phyloP scores from a whole-genome alignment of 2,113 vertebrate genomes.

The Ondatra zibethicus region DNA sequence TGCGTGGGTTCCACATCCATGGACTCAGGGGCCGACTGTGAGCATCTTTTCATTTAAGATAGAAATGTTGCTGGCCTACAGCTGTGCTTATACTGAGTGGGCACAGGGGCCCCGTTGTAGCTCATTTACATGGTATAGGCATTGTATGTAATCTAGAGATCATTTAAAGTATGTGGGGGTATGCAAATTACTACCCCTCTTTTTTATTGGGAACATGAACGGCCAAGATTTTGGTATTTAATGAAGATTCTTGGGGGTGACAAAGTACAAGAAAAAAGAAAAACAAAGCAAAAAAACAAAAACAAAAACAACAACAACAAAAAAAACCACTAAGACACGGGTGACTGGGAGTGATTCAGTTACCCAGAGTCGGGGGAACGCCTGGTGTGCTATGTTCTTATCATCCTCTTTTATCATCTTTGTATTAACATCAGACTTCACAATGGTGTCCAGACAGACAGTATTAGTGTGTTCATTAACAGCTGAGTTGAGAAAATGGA shows the following conservation, averaged over 20 bases:
- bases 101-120: too few species aligned
- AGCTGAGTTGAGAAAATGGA: background rate
- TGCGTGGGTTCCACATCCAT: background rate
- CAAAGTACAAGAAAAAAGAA: background rate
- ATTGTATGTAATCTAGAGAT: background rate
- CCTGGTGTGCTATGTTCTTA: background rate
- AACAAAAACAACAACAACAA: background rate
- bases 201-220: background rate
- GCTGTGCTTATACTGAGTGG: background rate
- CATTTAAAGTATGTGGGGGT: background rate
- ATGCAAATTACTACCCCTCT: background rate
- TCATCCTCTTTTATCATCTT: background rate
- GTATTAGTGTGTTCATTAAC: background rate
- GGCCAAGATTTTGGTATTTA: background rate
- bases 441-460: background rate
- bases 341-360: background rate
- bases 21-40: background rate
- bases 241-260: background rate
- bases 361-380: background rate
- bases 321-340: constrained; percentile 20
- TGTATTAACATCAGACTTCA: background rate
- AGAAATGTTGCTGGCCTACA: background rate
- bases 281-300: background rate
- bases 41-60: background rate
- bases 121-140: background rate